A percentile compares a stretch with the other conserved stretches of the same genome.
phyloP scores from a whole-genome alignment of 1,140 invertebrate genomes.

The Tribolium madens region DNA sequence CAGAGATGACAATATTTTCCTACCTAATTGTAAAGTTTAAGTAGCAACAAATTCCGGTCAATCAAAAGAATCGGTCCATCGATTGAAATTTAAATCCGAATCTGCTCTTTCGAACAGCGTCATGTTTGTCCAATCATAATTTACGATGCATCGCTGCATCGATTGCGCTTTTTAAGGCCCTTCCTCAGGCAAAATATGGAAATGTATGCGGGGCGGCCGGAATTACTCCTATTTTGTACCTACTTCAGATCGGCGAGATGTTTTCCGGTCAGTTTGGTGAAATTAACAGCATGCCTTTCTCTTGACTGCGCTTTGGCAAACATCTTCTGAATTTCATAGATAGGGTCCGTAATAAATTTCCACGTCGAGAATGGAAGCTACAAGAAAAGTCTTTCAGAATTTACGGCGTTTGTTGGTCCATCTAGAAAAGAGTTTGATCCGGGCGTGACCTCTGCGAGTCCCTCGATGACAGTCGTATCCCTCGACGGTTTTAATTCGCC shows the following conservation, averaged over 20 bases:
- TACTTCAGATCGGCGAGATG: constrained; percentile 14
- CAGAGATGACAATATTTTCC: neutral
- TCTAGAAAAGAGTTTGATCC: constrained; percentile 33
- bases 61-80: neutral
- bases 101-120: constrained; percentile 3
- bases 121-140: constrained; percentile 32
- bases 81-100: constrained; percentile 29
- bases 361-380: constrained; percentile 16
- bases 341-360: constrained; percentile 38
- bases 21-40: neutral
- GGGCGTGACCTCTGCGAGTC: constrained; percentile 14
- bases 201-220: neutral
- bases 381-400: constrained; percentile 44
- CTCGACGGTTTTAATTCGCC: constrained; percentile 13
- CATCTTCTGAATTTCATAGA: constrained; percentile 39
- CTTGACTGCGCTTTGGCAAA: constrained; percentile 29
- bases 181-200: constrained; percentile 13
- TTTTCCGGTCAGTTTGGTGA: constrained; percentile 32
- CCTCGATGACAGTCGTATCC: constrained; percentile 18
- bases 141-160: constrained; percentile 30
- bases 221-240: constrained; percentile 34
- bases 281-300: constrained; percentile 38
- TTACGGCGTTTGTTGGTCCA: constrained; percentile 39
- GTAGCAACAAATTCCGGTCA: constrained; percentile 2
- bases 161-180: neutral